phyloP scores from a whole-genome alignment of 2,113 vertebrate species.

The Okapia johnstoni region DNA sequence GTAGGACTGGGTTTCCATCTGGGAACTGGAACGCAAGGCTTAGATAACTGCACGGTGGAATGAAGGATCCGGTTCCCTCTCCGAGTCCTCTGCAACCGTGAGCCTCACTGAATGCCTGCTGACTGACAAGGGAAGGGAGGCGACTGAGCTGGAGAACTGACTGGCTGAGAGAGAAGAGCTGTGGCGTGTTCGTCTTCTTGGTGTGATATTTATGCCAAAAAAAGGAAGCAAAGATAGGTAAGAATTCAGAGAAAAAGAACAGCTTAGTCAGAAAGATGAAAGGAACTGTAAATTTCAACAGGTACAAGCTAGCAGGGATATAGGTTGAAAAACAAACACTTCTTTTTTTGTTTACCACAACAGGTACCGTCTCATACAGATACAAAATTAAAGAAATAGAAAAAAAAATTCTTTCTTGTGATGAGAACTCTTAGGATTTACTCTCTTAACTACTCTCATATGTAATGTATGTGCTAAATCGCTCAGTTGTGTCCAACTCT shows the following conservation, averaged over 20 bases:
- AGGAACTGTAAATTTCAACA: neutral
- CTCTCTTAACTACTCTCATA: neutral
- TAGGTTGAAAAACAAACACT: neutral
- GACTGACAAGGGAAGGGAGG: neutral
- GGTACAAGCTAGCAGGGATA: neutral
- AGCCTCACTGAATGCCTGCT: neutral
- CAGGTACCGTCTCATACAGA: neutral
- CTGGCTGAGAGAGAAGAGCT: constrained; percentile 1
- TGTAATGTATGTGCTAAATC: neutral
- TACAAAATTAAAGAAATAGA: neutral
- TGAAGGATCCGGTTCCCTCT: neutral
- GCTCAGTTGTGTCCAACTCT: neutral
- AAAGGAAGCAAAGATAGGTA: neutral
- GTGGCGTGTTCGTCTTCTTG: neutral
- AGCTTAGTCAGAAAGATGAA: neutral
- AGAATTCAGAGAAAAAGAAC: constrained; percentile 5
- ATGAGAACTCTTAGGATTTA: neutral
- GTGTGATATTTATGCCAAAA: neutral
- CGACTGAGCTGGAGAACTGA: constrained; percentile 62
- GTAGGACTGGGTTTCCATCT: constrained; percentile 76
- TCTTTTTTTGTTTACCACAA: neutral
- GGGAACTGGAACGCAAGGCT: constrained; percentile 64
- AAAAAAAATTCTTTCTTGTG: neutral
- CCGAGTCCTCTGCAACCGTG: neutral
- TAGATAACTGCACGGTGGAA: constrained; percentile 43